Conservation (phyloP, 2,113 vertebrate genomes). For the Lepus timidus region DNA sequence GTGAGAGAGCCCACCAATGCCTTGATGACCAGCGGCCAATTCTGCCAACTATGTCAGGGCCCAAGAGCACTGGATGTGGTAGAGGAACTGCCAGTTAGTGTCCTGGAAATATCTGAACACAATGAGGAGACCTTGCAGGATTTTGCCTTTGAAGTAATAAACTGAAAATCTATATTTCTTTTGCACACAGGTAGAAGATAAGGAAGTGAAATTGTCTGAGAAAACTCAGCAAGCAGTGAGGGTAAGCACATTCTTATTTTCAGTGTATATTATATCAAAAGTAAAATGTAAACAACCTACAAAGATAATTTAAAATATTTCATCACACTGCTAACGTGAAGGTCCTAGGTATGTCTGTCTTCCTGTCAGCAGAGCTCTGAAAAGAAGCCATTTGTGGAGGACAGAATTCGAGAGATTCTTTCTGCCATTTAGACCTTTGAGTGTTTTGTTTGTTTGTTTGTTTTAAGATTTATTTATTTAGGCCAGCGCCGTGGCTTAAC, state of each 20-base stretch:
- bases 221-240: conserved; percentile 90
- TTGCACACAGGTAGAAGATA: conserved; percentile 92
- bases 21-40: background rate
- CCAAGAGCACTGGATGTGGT: background rate
- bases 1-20: background rate
- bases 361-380: conserved; percentile 44
- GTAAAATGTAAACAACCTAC: background rate
- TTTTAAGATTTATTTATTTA: no score
- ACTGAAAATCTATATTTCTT: conserved; percentile 60
- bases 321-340: background rate
- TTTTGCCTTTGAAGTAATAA: conserved; percentile 16
- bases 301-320: conserved; percentile 28
- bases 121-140: background rate
- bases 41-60: background rate
- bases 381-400: background rate
- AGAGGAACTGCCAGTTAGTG: background rate
- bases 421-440: conserved; percentile 1
- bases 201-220: conserved; percentile 94
- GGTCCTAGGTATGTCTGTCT: conserved; percentile 8
- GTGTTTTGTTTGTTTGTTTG: background rate
- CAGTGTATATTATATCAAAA: conserved; percentile 24
- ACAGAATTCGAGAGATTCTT: conserved; percentile 25
- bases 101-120: background rate
- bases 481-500: no score
- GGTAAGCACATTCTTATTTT: conserved; percentile 82